phyloP scores from a whole-genome alignment of 1,140 invertebrate genomes.

The Pseudomyrmex cubaensis region DNA sequence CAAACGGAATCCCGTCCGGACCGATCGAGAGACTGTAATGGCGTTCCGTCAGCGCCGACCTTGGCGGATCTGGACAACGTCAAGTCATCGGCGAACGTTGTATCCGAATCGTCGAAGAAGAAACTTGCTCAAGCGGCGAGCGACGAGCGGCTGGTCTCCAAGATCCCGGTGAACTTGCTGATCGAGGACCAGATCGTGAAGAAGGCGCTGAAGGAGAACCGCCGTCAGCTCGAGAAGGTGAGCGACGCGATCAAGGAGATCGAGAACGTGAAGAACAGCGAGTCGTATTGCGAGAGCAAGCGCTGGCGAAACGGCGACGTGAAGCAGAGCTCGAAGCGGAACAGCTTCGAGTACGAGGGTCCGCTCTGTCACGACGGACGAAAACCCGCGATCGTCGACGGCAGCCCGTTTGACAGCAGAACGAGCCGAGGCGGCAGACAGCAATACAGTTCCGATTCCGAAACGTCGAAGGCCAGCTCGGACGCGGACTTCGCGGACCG shows the following conservation, averaged over 20 bases:
- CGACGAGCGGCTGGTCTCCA: constrained; percentile 73
- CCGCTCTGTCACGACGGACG: constrained; percentile 53
- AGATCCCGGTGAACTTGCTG: constrained; percentile 82
- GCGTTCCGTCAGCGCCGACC: constrained; percentile 33
- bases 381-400: constrained; percentile 20
- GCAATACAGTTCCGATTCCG: constrained; percentile 78
- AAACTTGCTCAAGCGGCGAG: background rate
- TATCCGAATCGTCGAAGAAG: constrained; percentile 60
- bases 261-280: constrained; percentile 81
- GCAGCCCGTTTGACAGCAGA: constrained; percentile 58
- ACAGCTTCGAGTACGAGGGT: constrained; percentile 78
- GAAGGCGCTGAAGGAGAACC: constrained; percentile 83
- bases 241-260: constrained; percentile 84
- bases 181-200: constrained; percentile 84
- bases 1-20: constrained; percentile 1
- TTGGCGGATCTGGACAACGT: background rate
- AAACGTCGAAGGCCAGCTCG: constrained; percentile 77
- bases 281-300: constrained; percentile 73
- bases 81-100: constrained; percentile 61
- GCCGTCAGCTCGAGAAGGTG: constrained; percentile 82
- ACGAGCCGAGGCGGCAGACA: constrained; percentile 74
- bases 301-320: constrained; percentile 76
- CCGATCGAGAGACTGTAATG: constrained; percentile 74
- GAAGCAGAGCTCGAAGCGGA: constrained; percentile 73
- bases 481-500: constrained; percentile 75